Base-by-base conservation (phyloP, 1,140 invertebrate genomes). In the Andricus grossulariae region DNA sequence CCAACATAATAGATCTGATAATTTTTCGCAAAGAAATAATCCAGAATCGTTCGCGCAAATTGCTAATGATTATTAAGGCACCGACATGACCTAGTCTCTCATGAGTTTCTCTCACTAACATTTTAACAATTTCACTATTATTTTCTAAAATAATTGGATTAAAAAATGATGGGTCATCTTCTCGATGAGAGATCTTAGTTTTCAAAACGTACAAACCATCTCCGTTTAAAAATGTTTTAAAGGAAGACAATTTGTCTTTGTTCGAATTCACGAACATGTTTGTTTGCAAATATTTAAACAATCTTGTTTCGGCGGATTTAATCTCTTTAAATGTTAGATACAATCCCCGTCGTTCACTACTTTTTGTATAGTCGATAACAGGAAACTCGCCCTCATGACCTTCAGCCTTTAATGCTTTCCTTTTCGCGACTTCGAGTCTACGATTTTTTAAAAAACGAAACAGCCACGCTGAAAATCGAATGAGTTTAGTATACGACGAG, bases 111-210 rank as follows among this genome's bases (percentile, higher is more conserved):
- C 66, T 55, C 18, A 88, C 70, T 52, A 80, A 83, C 21, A 82
- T 71, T 32, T 73, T 50, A 0, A 81, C 81, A 39, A 79, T 60
- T 8, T 32, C 45, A n/a, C n/a, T n/a, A 73, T 88, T 72, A 55
- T 76, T 83, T 57, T 85, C 78, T 66, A 88, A 84, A 11, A 88
- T 54, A 25, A 84, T 77, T 3, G 87, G 87, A 82, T 70, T 83
- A 16, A 77, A 57, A 76, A 84, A 87, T 50, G 52, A 10, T 54
- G 75, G 78, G 21, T 73, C n/a, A 80, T 83, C 85, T 50, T 81
- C 50, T 45, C 83, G 75, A 79, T 82, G 52, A 18, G 72, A 51
- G 72, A 88, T 83, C 80, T 76, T 83, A 54, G 82, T 82, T 73
- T 83, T 85, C 54, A 86, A 75, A 16, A 83, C 79, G 51, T 84